These are phyloP conservation scores for Leucophenga montana DNA, from an alignment of 2,888 invertebrate genomes.

Conservation along the genomic window DNA sequence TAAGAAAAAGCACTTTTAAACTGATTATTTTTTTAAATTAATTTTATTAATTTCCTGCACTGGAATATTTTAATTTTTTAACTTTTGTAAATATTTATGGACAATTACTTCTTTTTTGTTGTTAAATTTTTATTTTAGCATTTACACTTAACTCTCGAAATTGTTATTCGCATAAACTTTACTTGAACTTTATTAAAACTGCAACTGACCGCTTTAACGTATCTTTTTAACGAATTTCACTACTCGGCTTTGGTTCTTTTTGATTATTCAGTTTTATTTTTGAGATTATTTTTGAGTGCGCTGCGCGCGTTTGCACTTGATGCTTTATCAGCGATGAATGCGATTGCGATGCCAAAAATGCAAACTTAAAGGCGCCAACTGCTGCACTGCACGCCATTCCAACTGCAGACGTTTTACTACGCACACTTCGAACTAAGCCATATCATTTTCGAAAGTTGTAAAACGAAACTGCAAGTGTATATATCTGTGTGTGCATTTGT, in stretches of 20 bases:
- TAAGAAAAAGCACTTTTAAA: too few relatives aligned
- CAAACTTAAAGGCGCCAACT: conserved; percentile 22
- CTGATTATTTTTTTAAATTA: too few relatives aligned
- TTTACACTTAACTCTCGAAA: conserved; percentile 6
- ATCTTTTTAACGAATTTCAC: too few relatives aligned
- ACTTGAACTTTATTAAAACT: too few relatives aligned
- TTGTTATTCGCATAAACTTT: too few relatives aligned
- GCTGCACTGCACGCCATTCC: background rate
- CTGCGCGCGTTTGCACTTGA: conserved; percentile 39
- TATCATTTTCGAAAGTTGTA: conserved; percentile 36
- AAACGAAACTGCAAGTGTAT: background rate
- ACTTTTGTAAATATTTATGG: too few relatives aligned
- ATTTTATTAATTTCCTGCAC: too few relatives aligned
- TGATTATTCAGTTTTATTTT: background rate
- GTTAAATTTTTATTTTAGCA: conserved; percentile 37
- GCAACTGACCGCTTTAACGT: too few relatives aligned
- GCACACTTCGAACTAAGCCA: background rate
- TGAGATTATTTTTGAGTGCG: conserved; percentile 30
- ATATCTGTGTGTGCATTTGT: conserved; percentile 23
- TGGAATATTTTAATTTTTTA: too few relatives aligned
- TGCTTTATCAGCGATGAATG: conserved; percentile 55
- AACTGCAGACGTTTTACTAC: background rate
- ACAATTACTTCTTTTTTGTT: too few relatives aligned
- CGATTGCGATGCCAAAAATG: conserved; percentile 8
- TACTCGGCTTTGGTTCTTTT: too few relatives aligned